Evolutionary conservation across 2,113 vertebrate species (phyloP).

Genomic region (Ochotona curzoniae): DNA sequence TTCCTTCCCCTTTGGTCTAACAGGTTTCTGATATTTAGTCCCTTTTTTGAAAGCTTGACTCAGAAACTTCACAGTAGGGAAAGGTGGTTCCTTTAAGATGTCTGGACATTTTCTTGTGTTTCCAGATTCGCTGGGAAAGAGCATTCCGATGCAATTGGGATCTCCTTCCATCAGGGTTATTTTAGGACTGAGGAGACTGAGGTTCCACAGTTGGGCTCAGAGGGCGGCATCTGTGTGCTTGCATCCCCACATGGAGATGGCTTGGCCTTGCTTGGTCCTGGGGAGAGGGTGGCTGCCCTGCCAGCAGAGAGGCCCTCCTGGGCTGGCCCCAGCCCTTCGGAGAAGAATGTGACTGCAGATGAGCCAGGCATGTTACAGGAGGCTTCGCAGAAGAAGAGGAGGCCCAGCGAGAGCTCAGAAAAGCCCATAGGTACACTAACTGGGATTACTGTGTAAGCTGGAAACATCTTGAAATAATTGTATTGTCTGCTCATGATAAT

Average conservation of each 20-base stretch:
- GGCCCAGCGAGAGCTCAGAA: neutral
- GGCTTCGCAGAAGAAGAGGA: neutral
- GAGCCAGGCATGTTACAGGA: neutral
- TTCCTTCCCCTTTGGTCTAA: neutral
- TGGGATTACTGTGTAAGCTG: neutral
- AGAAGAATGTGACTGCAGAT: neutral
- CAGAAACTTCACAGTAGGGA: neutral
- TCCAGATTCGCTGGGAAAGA: neutral
- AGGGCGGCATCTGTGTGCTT: neutral
- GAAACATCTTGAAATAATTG: neutral
- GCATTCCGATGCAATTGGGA: neutral
- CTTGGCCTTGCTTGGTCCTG: neutral
- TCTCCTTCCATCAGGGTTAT: neutral
- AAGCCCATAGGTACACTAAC: neutral
- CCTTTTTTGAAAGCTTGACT: slow-evolving; percentile 24
- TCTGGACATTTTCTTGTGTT: neutral
- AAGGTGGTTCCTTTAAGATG: slow-evolving; percentile 14
- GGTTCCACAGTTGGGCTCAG: neutral
- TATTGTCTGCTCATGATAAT: neutral
- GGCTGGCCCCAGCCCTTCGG: neutral
- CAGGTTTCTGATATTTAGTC: slow-evolving; percentile 18
- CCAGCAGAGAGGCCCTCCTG: neutral
- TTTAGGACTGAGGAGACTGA: neutral
- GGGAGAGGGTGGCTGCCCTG: neutral
- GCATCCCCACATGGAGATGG: neutral